Evolutionary conservation across 2,797 vertebrate species (phyloP).

Genomic region (Micrastur ruficollis): DNA sequence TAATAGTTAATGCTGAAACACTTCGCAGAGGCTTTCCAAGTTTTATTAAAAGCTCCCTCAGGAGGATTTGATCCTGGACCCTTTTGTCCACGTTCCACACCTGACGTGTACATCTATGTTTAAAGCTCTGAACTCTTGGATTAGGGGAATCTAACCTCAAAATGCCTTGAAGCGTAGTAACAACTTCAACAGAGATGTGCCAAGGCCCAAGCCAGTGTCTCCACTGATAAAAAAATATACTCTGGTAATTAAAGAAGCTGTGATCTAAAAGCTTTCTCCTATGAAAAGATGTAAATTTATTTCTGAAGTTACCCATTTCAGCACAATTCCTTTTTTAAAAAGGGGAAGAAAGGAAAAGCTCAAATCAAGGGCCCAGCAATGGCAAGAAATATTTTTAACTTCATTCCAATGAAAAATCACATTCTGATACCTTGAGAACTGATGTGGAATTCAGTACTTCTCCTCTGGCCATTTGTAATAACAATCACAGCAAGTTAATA

Average conservation of each 20-base stretch:
- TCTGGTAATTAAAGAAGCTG: background rate
- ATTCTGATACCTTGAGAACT: background rate
- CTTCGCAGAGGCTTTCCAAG: background rate
- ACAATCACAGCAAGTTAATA: background rate
- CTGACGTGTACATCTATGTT: background rate
- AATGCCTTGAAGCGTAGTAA: background rate
- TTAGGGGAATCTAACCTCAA: background rate
- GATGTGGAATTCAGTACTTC: background rate
- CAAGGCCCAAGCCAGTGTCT: background rate
- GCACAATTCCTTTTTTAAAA: background rate
- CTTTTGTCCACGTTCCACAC: background rate
- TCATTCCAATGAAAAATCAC: background rate
- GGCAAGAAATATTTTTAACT: background rate
- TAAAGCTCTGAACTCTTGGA: background rate
- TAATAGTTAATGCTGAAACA: background rate
- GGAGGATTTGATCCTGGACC: background rate
- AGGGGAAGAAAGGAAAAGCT: background rate
- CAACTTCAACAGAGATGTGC: rapidly evolving
- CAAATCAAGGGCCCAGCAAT: background rate
- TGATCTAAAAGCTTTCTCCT: background rate
- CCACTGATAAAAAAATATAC: background rate
- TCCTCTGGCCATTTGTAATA: background rate
- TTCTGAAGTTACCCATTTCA: background rate
- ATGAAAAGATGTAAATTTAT: background rate
- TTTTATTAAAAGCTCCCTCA: background rate